These are phyloP conservation scores for Pegoplata infirma DNA, from an alignment of 2,888 invertebrate genomes.

Conservation along the genomic window DNA sequence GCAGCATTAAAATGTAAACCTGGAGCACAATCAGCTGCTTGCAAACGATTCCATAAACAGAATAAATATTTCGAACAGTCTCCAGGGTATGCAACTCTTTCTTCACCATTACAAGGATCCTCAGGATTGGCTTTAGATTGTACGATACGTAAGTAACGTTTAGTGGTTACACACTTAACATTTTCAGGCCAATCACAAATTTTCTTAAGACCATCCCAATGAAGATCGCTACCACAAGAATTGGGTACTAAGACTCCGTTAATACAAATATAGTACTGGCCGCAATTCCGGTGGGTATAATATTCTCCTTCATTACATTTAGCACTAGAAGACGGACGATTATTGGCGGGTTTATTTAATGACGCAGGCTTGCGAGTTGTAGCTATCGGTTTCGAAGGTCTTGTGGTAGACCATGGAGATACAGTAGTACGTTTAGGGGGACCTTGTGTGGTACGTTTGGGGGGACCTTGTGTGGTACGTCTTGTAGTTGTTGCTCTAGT, in stretches of 20 bases:
- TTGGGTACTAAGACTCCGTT: constrained; percentile 85
- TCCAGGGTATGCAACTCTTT: constrained; percentile 82
- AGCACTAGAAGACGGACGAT: constrained; percentile 58
- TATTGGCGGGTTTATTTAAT: constrained; percentile 67
- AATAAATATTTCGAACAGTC: constrained; percentile 87
- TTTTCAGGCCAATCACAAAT: constrained; percentile 88
- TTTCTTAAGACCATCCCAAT: constrained; percentile 83
- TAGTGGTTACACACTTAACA: constrained; percentile 80
- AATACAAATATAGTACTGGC: constrained; percentile 87
- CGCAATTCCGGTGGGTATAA: constrained; percentile 86
- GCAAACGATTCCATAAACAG: constrained; percentile 88
- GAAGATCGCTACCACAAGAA: constrained; percentile 87
- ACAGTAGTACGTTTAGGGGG: constrained; percentile 24
- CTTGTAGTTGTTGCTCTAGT: constrained; percentile 28
- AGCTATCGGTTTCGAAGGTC: constrained; percentile 58
- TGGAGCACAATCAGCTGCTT: constrained; percentile 84
- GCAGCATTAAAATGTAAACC: constrained; percentile 87
- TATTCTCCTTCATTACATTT: constrained; percentile 86
- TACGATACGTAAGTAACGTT: constrained; percentile 72
- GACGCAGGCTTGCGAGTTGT: constrained; percentile 67
- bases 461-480: constrained; percentile 3
- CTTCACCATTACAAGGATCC: constrained; percentile 82
- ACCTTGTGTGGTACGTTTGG: constrained; percentile 22
- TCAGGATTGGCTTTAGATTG: constrained; percentile 74
- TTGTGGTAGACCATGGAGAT: constrained; percentile 35